Evolutionary conservation across 1,140 invertebrate species (phyloP).

Genomic region (Brachionus rotundiformis): DNA sequence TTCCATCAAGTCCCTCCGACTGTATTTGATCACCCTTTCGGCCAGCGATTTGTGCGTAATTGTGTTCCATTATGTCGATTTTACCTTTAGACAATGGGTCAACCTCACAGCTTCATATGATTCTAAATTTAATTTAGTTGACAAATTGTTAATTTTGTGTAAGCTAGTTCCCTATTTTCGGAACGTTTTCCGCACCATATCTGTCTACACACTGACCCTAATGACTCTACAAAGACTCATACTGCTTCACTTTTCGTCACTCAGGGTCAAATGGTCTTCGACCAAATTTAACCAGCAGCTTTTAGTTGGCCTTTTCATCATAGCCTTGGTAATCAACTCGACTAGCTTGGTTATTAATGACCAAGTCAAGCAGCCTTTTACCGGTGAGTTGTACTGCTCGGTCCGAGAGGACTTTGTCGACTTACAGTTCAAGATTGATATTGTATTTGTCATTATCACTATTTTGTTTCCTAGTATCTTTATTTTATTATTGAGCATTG

Average conservation of each 20-base stretch:
- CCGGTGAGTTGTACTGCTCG: background rate
- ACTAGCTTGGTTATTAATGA: constrained; percentile 10
- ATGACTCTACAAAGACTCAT: constrained; percentile 34
- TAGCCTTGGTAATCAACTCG: background rate
- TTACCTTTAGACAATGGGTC: constrained; percentile 32
- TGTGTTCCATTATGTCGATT: constrained; percentile 27
- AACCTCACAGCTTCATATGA: constrained; percentile 29
- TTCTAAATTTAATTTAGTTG: constrained; percentile 38
- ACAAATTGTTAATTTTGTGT: constrained; percentile 16
- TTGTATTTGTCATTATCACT: constrained; percentile 15
- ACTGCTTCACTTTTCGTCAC: constrained; percentile 8
- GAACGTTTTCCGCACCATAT: background rate
- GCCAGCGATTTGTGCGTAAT: constrained; percentile 13
- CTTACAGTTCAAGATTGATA: constrained; percentile 33
- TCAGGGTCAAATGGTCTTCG: background rate
- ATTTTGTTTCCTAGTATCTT: constrained; percentile 26
- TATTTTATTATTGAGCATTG: background rate
- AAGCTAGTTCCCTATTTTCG: constrained; percentile 22
- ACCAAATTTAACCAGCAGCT: constrained; percentile 1
- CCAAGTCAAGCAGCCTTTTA: constrained; percentile 1
- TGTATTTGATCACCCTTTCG: background rate
- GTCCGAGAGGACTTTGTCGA: background rate
- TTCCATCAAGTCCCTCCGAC: constrained; percentile 25
- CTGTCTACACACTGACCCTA: background rate
- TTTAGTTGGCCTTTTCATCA: background rate